These are phyloP conservation scores for Papilio helenus DNA, from an alignment of 1,140 invertebrate genomes.

Conservation along the genomic window DNA sequence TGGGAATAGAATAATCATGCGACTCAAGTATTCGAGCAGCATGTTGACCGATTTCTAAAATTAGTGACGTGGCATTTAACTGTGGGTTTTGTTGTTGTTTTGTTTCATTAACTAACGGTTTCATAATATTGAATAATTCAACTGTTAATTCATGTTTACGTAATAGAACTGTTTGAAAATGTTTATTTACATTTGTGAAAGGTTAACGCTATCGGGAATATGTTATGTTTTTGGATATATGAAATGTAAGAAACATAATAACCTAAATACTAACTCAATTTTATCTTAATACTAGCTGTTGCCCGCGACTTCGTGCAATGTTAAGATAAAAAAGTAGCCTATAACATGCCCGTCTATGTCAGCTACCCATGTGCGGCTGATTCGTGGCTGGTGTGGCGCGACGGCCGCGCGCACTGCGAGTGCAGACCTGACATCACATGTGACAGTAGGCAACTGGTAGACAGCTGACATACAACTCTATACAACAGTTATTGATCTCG, in stretches of 20 bases:
- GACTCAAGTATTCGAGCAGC: slow-evolving; percentile 6
- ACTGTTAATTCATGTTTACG: neutral
- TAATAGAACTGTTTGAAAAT: slow-evolving; percentile 11
- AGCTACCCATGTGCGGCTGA: slow-evolving; percentile 88
- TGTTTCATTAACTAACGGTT: slow-evolving; percentile 15
- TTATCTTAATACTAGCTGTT: no score
- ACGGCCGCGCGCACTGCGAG: slow-evolving; percentile 84
- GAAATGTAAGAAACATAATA: neutral
- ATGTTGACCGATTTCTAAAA: slow-evolving; percentile 65
- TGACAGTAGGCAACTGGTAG: slow-evolving; percentile 46
- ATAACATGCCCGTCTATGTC: no score
- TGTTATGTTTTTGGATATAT: neutral
- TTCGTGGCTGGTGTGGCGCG: slow-evolving; percentile 87
- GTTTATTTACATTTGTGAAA: neutral
- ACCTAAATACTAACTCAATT: no score
- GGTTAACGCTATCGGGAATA: slow-evolving; percentile 16
- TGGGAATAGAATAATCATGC: slow-evolving; percentile 21
- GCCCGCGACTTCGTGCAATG: no score
- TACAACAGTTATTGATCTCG: slow-evolving; percentile 28
- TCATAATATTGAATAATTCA: slow-evolving; percentile 25
- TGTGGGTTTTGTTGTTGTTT: slow-evolving; percentile 19
- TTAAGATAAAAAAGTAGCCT: no score
- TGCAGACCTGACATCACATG: slow-evolving; percentile 86
- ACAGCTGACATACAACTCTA: slow-evolving; percentile 47
- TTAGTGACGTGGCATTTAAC: slow-evolving; percentile 42